Conservation (phyloP, 2,797 vertebrate species). For the Alca torda region DNA sequence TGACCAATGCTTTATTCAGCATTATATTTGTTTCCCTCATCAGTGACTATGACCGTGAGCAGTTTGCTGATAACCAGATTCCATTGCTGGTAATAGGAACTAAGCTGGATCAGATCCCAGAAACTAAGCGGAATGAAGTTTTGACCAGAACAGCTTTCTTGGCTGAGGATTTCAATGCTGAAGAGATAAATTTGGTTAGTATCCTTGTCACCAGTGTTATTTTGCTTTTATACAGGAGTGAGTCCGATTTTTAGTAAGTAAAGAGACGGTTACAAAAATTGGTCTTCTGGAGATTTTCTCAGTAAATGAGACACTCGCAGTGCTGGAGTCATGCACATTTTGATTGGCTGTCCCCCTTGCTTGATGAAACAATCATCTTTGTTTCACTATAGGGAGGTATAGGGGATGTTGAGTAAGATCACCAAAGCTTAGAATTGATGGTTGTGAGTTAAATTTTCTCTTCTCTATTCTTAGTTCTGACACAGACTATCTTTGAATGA, state of each 20-base stretch:
- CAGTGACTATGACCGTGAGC: slow-evolving; percentile 95
- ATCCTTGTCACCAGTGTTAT: background rate
- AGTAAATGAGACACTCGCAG: background rate
- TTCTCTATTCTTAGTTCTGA: background rate
- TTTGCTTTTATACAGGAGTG: background rate
- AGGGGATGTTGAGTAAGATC: background rate
- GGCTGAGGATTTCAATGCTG: slow-evolving; percentile 97
- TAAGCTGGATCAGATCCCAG: slow-evolving; percentile 97
- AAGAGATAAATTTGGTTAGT: slow-evolving; percentile 96
- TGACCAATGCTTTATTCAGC: background rate
- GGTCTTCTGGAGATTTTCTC: background rate
- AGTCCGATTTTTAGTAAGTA: background rate
- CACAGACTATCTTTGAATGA: background rate
- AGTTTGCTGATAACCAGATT: slow-evolving; percentile 94
- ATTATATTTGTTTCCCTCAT: slow-evolving; percentile 16
- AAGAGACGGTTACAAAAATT: background rate
- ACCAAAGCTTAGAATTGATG: background rate
- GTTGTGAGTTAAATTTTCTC: background rate
- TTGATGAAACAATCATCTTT: background rate
- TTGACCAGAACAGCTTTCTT: slow-evolving; percentile 92
- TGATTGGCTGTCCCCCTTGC: background rate
- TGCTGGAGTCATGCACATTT: background rate
- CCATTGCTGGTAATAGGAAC: slow-evolving; percentile 95
- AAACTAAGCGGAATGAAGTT: slow-evolving; percentile 91
- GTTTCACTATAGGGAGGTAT: background rate